Base-by-base conservation (phyloP, 2,113 vertebrate genomes). In the Todiramphus saurophagus region DNA sequence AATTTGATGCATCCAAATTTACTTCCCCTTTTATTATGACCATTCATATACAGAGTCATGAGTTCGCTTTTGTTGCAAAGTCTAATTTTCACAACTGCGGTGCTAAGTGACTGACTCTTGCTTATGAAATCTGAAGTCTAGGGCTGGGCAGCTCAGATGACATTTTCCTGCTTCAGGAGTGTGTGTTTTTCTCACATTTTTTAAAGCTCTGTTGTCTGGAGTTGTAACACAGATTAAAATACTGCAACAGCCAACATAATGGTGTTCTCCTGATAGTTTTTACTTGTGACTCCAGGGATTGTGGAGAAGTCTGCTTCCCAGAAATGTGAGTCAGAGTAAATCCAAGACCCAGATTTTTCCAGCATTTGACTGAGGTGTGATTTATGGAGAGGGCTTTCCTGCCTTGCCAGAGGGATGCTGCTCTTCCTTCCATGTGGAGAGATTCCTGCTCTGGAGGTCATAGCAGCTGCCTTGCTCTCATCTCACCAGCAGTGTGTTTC, bases 331-430 rank as follows among this genome's bases (percentile, higher is more conserved):
- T 43, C 23, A 64, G 59, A 90, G 24, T 56, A 72, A 87, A 83
- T 60, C 43, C 60, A 62, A 46, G 20, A 59, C 24, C 19, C 27
- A 20, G 33, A 43, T 58, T 76, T 83, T 83, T 80, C 58, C 27
- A 76, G 51, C 51, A 35, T 62, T 77, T 3, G 6, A 24, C 76
- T 81, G 80, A 68, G 37, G n/a, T 66, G 60, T 5, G 12, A 83
- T 96, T 96, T 92, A 83, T 78, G 60, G 83, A 56, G 56, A 75
- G 43, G 56, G 33, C 24, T 96, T 86, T 88, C 41, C 44, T 86
- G 73, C 83, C 39, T 93, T 88, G 89, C 51, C 67, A 73, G 80
- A 19, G 77, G 30, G 80, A 50, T 82, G 53, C 68, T 3, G 10
- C 37, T 82, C 39, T 81, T 90, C 79, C 55, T 86, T 92, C 75